A percentile compares a stretch with the other conserved stretches of the same genome.
Conservation (phyloP, 2,113 vertebrate species). For the Cavia porcellus region DNA sequence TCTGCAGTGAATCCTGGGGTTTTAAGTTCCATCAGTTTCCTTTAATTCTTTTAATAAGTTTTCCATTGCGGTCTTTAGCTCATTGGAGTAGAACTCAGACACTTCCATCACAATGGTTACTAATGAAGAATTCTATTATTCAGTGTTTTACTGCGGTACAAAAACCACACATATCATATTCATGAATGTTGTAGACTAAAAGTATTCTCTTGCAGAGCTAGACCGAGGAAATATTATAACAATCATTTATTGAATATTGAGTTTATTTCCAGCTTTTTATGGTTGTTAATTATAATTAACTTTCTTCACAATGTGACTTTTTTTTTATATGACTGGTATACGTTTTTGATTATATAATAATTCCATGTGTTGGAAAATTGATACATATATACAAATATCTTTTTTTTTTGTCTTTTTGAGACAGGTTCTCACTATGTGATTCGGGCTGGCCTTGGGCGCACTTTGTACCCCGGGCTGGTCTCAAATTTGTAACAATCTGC, state of each 20-base stretch:
- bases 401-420: no score
- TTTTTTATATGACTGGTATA: neutral
- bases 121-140: constrained; percentile 1
- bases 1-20: neutral
- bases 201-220: neutral
- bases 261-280: neutral
- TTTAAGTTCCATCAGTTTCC: neutral
- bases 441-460: no score
- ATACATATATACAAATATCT: no score
- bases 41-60: neutral
- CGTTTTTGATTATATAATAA: no score
- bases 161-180: neutral
- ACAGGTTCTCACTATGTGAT: no score
- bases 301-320: neutral
- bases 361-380: no score
- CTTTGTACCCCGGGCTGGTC: no score
- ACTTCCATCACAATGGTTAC: neutral
- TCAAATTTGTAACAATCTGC: no score
- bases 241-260: neutral
- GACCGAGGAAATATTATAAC: neutral
- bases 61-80: neutral
- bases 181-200: neutral
- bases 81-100: neutral
- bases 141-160: neutral
- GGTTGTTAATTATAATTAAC: neutral